Percentiles rank a stretch among this genome's conserved stretches.
Evolutionary conservation across 2,797 vertebrate species (phyloP).

Genomic region (Gymnothorax javanicus): DNA sequence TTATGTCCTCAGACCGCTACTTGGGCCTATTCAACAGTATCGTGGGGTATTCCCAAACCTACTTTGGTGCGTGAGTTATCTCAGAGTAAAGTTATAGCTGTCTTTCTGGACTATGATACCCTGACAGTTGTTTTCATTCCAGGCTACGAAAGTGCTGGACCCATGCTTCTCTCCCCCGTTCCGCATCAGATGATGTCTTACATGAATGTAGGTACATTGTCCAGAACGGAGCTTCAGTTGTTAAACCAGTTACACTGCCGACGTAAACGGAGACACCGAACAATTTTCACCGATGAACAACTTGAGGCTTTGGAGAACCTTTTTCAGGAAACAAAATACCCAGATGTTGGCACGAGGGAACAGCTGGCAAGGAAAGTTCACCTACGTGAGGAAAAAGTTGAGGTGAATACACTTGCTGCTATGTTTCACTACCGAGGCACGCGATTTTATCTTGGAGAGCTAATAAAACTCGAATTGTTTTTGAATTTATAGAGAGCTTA

Average conservation of each 20-base stretch:
- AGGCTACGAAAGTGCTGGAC: constrained; percentile 90
- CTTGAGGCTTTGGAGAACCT: constrained; percentile 94
- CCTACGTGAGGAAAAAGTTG: constrained; percentile 95
- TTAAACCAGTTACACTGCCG: constrained; percentile 96
- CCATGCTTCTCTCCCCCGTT: constrained; percentile 89
- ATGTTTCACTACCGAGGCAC: not conserved
- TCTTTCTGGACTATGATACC: not conserved
- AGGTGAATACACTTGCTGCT: constrained; percentile 72
- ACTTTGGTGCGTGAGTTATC: not conserved
- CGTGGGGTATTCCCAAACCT: not conserved
- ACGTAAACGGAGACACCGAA: constrained; percentile 91
- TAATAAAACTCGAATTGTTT: not conserved
- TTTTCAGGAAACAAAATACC: constrained; percentile 98
- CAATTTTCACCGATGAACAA: constrained; percentile 98
- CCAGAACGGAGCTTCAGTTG: constrained; percentile 91
- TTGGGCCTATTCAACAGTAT: not conserved
- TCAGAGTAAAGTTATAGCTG: not conserved
- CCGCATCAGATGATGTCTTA: constrained; percentile 97
- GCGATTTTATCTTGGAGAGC: not conserved
- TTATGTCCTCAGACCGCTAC: not conserved
- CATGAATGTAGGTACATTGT: constrained; percentile 93
- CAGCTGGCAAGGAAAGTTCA: constrained; percentile 96
- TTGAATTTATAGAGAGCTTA: not conserved
- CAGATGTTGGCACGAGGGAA: constrained; percentile 93
- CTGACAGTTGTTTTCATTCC: constrained; percentile 27